Percentiles rank a stretch among this genome's conserved stretches.
Evolutionary conservation across 2,113 vertebrate species (phyloP).

Genomic region (Rhizomys pruinosus): DNA sequence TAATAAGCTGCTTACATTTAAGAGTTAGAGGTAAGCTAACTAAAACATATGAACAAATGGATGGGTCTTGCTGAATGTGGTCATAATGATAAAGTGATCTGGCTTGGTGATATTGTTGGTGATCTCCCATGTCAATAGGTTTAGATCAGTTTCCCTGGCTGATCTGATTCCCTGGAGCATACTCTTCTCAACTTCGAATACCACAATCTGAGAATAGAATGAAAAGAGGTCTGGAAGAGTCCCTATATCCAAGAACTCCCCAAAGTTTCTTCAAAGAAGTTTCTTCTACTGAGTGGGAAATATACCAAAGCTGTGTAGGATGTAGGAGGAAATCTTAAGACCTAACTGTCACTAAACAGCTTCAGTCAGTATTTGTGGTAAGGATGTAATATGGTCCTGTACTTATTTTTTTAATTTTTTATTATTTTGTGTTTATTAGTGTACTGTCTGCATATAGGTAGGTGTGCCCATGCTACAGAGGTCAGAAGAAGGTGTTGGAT

Average conservation of each 20-base stretch:
- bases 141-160: slow-evolving; percentile 24
- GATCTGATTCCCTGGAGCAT: background rate
- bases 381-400: background rate
- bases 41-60: slow-evolving; percentile 34
- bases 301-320: background rate
- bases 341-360: background rate
- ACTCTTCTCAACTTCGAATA: slow-evolving; percentile 20
- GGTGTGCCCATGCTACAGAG: too few species aligned
- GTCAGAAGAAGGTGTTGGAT: too few species aligned
- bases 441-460: too few species aligned
- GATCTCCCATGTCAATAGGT: background rate
- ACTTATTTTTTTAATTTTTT: too few species aligned
- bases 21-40: background rate
- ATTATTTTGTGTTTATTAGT: too few species aligned
- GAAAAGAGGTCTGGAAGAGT: background rate
- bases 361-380: background rate
- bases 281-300: slow-evolving; percentile 25
- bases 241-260: background rate
- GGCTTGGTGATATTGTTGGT: background rate
- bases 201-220: background rate
- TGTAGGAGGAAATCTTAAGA: slow-evolving; percentile 23
- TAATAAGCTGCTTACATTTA: slow-evolving; percentile 54
- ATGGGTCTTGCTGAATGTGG: background rate
- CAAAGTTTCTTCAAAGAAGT: too few species aligned
- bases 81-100: slow-evolving; percentile 22